A percentile compares a stretch with the other conserved stretches of the same genome.
These are phyloP conservation scores for Myanophis thanlyinensis DNA, from an alignment of 2,113 vertebrate genomes.

Conservation along the genomic window DNA sequence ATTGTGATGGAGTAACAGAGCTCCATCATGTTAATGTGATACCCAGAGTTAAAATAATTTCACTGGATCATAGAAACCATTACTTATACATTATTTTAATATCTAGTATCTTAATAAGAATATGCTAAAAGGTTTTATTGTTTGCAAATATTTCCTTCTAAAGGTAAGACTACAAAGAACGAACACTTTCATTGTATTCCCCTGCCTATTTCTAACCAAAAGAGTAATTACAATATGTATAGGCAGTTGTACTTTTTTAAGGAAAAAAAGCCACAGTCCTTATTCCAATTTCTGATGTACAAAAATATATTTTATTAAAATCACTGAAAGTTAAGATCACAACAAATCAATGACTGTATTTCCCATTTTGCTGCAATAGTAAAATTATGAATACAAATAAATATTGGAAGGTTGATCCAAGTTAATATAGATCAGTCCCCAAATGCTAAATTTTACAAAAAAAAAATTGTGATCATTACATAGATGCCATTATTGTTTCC, in stretches of 20 bases:
- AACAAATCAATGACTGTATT: conserved; percentile 60
- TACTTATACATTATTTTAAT: neutral
- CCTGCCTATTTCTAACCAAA: conserved; percentile 43
- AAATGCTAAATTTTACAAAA: conserved; percentile 42
- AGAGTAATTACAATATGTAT: conserved; percentile 10
- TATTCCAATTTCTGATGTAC: conserved; percentile 56
- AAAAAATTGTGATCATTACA: conserved; percentile 42
- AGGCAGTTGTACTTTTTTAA: conserved; percentile 43
- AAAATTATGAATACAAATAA: conserved; percentile 69
- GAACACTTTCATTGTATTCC: conserved; percentile 31
- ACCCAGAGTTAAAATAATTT: neutral
- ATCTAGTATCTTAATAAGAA: neutral
- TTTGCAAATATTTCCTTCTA: conserved; percentile 18
- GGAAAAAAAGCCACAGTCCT: conserved; percentile 42
- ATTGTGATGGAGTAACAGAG: neutral
- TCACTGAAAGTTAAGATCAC: conserved; percentile 70
- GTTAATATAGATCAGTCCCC: conserved; percentile 51
- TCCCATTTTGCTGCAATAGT: conserved; percentile 36
- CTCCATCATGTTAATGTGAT: neutral
- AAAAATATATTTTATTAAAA: conserved; percentile 69
- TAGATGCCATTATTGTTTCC: conserved; percentile 57
- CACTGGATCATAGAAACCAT: neutral
- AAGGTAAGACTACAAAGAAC: conserved; percentile 29
- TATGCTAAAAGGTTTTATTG: neutral
- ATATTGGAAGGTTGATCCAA: conserved; percentile 58